Evolutionary conservation across 2,113 vertebrate species (phyloP), one percentile per base, ranked within the genome.

Genomic region (Thomomys bottae): DNA sequence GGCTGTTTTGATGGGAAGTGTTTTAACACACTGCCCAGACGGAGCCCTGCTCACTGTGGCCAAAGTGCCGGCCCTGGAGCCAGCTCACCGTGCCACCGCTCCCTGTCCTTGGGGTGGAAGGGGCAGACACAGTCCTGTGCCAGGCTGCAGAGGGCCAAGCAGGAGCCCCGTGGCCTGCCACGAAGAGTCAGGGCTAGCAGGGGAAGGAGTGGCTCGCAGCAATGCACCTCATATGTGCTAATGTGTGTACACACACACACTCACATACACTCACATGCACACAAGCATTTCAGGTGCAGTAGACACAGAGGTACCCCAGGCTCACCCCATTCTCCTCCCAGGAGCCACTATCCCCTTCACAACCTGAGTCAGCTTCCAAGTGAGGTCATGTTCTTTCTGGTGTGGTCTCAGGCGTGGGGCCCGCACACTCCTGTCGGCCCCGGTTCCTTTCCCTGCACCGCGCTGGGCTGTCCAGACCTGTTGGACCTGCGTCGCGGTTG

Each of bases 11-110:
- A 79, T 38, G 45, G 24, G 82, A 72, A 20, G 21, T n/a, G 54
- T 70, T 38, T 49, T 57, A 49, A 84, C 87, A 32, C 7, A n/a
- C 3, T 12, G 59, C 72, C 11, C 77, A 36, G 81, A 38, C 57
- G 1, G 11, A 32, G 67, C 0, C 0, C 34, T 2, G 28, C 21
- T 32, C 5, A 0, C 0, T 0, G 4, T 0, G 0, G 82, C 81
- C 54, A 3, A 32, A 20, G 76, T 49, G 49, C 49, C 14, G 23
- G 36, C 45, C 3, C 32, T 45, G 0, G 20, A 28, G 42, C 61
- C 3, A 28, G n/a, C 23, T 67, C 42, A 0, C 0, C 1, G 24
- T 8, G 1, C 40, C 15, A 3, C 10, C 12, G 15, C 68, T 72
- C 15, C 40, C 1, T 54, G 32, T 30, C 81, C 36, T 8, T 1